phyloP scores from a whole-genome alignment of 2,888 invertebrate species.

The Cerceris rybyensis region DNA sequence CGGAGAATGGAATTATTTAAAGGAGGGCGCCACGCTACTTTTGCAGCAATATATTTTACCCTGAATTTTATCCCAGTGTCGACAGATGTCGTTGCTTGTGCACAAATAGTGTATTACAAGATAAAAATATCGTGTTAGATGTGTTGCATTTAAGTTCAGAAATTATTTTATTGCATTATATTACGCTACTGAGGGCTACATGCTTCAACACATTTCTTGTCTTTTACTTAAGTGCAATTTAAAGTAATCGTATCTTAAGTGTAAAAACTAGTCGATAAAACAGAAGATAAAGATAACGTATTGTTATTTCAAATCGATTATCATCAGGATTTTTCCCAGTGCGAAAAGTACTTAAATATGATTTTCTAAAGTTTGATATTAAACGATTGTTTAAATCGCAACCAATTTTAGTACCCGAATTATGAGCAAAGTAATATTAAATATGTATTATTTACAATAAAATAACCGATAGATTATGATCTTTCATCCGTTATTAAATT shows the following conservation, averaged over 20 bases:
- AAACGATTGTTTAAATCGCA: too few species aligned
- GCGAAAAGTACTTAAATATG: not conserved
- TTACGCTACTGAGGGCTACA: slow-evolving; percentile 20
- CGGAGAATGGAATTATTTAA: too few species aligned
- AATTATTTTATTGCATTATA: slow-evolving; percentile 28
- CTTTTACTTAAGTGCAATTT: slow-evolving; percentile 23
- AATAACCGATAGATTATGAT: not conserved
- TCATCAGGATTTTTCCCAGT: not conserved
- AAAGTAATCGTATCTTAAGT: not conserved
- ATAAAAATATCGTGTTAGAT: not conserved
- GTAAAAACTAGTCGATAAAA: slow-evolving; percentile 28
- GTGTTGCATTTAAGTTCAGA: slow-evolving; percentile 28
- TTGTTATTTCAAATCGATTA: not conserved
- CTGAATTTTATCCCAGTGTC: not conserved
- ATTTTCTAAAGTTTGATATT: too few species aligned
- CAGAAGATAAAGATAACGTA: slow-evolving; percentile 17
- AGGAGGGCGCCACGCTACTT: slow-evolving; percentile 24
- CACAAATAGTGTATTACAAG: not conserved
- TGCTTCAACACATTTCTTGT: slow-evolving; percentile 23
- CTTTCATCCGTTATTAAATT: not conserved
- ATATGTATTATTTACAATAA: too few species aligned
- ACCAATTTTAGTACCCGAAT: too few species aligned
- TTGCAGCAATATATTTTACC: not conserved
- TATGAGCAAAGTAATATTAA: too few species aligned
- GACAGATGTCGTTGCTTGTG: slow-evolving; percentile 31